Evolutionary conservation across 2,797 vertebrate species (phyloP).

Genomic region (Thaleichthys pacificus): DNA sequence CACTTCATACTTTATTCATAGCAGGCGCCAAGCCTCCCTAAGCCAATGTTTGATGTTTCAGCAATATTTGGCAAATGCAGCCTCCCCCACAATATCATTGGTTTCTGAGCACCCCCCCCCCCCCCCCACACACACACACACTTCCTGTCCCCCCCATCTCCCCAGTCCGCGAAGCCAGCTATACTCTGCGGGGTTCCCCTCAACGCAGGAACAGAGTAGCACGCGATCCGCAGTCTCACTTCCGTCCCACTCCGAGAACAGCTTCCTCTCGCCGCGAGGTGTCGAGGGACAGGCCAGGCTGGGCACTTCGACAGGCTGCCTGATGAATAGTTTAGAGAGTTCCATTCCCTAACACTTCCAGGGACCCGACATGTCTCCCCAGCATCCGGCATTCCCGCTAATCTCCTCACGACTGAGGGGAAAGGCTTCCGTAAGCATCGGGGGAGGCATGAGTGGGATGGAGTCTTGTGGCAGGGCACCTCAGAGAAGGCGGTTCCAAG

Average conservation of each 20-base stretch:
- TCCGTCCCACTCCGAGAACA: constrained; percentile 29
- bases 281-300: constrained; percentile 18
- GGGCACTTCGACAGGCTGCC: constrained; percentile 27
- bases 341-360: constrained; percentile 58
- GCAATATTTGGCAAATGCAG: not conserved
- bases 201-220: constrained; percentile 30
- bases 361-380: constrained; percentile 42
- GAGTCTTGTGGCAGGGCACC: no score
- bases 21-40: not conserved
- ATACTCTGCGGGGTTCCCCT: constrained; percentile 37
- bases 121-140: not conserved
- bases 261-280: constrained; percentile 35
- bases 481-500: no score
- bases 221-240: constrained; percentile 34
- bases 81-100: not conserved
- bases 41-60: not conserved
- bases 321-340: constrained; percentile 60
- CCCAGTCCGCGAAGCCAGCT: constrained; percentile 7
- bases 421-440: constrained; percentile 20
- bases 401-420: constrained; percentile 49
- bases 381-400: constrained; percentile 40
- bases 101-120: no score
- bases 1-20: not conserved
- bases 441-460: not conserved
- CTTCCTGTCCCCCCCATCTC: constrained; percentile 1